Evolutionary conservation across 2,888 invertebrate species (phyloP), one percentile per base, ranked within the genome.

Genomic region (Boloria euphrosyne): DNA sequence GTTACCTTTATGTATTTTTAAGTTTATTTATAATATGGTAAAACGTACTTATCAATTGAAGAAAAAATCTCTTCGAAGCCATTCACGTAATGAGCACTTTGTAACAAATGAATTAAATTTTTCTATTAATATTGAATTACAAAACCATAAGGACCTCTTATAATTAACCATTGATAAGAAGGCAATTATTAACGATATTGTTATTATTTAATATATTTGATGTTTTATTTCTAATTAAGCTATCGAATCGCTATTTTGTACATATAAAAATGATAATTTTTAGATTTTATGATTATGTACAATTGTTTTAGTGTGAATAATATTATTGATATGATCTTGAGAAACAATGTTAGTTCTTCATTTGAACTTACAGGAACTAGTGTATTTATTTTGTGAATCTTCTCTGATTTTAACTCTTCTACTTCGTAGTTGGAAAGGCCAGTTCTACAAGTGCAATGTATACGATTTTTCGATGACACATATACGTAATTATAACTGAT

Each of bases 71-170:
- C 54, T 63, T 44, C 49, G 50, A 61, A 66, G 14, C 59, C 55
- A 60, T 65, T 61, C 17, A 58, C 47, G 58, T 47, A 22, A 31
- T 79, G 79, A 83, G 83, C 86, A 84, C 84, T 84, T 75, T 80
- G 80, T 76, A 74, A 76, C 69, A 76, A 75, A 71, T 50, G 69
- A 71, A 70, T 58, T 74, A 78, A 77, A 74, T 77, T 78, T 79
- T 60, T 62, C 62, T 59, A 79, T 79, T 80, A 78, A 82, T 83
- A 85, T 84, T 83, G 85, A 86, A 86, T 85, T 86, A 87, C 88
- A 90, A 90, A 93, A 93, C 93, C 93, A 89, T 85, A 92, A 89
- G 90, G 93, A 93, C 92, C 93, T 93, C 93, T 92, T 92, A 91
- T 91, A 90, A 89, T 86, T 91, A 91, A 92, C 91, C 91, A 91